These are phyloP conservation scores for Carapus acus DNA, from an alignment of 2,797 vertebrate species.

Conservation along the genomic window DNA sequence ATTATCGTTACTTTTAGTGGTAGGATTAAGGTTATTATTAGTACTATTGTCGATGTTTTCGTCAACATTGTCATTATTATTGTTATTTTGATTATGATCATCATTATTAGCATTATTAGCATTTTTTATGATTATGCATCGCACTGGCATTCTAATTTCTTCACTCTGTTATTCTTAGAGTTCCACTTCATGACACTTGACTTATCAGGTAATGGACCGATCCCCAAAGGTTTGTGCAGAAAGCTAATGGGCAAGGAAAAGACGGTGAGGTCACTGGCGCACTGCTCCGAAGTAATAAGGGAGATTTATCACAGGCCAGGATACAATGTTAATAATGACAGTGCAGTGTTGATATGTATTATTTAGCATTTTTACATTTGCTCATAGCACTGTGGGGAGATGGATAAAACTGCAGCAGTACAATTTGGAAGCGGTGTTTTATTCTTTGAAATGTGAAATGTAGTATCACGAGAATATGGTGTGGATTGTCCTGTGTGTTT, in stretches of 20 bases:
- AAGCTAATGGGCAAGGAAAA: constrained; percentile 68
- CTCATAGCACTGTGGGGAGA: constrained; percentile 3
- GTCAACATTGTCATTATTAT: neutral
- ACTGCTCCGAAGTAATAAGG: constrained; percentile 47
- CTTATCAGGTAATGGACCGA: constrained; percentile 56
- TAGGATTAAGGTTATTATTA: neutral
- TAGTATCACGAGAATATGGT: no score
- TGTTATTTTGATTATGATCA: neutral
- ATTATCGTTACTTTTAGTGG: neutral
- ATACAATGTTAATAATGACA: constrained; percentile 28
- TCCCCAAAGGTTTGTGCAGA: constrained; percentile 57
- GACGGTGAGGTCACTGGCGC: constrained; percentile 69
- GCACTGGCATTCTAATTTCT: neutral
- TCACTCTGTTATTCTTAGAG: constrained; percentile 25
- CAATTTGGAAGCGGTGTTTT: neutral
- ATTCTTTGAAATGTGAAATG: constrained; percentile 2
- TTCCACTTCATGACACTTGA: constrained; percentile 56
- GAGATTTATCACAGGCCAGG: constrained; percentile 52
- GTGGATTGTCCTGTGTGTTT: no score
- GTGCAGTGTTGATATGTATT: constrained; percentile 47
- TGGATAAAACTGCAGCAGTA: neutral
- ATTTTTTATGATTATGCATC: neutral
- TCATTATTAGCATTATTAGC: no score
- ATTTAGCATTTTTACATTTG: constrained; percentile 46
- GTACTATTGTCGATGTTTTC: no score